Evolutionary conservation across 2,888 invertebrate genomes (phyloP).

Genomic region (Oxyscelio sp.): DNA sequence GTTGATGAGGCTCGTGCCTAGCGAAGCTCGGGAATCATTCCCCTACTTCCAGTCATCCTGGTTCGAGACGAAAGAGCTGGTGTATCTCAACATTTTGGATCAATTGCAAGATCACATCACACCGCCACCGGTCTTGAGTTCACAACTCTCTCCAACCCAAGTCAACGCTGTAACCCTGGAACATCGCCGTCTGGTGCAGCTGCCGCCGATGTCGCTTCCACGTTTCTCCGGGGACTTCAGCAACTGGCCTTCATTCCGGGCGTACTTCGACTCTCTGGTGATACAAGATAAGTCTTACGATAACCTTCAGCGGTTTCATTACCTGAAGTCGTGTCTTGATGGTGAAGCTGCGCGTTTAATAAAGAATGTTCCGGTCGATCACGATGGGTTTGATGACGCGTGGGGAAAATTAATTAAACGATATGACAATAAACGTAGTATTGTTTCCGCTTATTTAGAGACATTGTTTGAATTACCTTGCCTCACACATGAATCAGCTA

Average conservation of each 20-base stretch:
- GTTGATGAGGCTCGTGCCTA: too few species aligned
- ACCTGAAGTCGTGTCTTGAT: conserved; percentile 8
- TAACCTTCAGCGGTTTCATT: conserved; percentile 11
- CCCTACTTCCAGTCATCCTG: too few species aligned
- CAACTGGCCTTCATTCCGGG: background rate
- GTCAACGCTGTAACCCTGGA: too few species aligned
- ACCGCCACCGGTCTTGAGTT: too few species aligned
- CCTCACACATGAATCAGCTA: background rate
- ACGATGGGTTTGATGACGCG: background rate
- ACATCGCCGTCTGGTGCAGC: background rate
- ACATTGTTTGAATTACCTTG: background rate
- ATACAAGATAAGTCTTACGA: conserved; percentile 5
- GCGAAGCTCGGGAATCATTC: too few species aligned
- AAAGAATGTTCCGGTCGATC: background rate
- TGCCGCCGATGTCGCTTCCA: background rate
- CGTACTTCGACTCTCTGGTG: background rate
- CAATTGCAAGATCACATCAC: too few species aligned
- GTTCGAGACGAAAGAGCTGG: too few species aligned
- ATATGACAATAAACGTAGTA: background rate
- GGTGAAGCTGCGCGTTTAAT: background rate
- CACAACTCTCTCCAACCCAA: too few species aligned
- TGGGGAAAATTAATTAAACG: background rate
- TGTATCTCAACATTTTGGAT: too few species aligned
- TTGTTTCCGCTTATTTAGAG: background rate
- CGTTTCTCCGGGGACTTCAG: background rate